Conservation (phyloP, 2,888 invertebrate species). For the Epinotia nisella region DNA sequence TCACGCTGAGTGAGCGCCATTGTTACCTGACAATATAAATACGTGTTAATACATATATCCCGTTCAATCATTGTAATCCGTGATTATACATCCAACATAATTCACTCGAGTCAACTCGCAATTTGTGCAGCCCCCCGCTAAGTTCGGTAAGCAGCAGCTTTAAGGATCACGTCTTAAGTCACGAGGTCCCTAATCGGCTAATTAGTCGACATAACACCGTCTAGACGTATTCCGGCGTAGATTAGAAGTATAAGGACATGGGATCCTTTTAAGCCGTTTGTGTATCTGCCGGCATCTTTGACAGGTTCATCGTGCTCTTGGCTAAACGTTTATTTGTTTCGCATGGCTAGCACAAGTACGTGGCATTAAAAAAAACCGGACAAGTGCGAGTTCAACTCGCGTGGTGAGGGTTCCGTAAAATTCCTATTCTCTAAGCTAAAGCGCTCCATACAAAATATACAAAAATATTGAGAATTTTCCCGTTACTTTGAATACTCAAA, state of each 20-base stretch:
- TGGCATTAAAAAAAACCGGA: no score
- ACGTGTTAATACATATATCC: background rate
- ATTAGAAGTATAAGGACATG: slow-evolving; percentile 49
- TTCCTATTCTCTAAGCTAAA: no score
- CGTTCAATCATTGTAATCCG: slow-evolving; percentile 14
- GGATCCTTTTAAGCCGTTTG: slow-evolving; percentile 20
- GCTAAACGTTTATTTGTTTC: background rate
- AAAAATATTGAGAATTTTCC: no score
- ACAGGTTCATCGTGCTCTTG: background rate
- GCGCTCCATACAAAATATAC: no score
- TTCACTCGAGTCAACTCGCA: slow-evolving; percentile 6
- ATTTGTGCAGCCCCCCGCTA: slow-evolving; percentile 23
- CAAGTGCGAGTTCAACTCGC: no score
- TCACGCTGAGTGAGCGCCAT: no score
- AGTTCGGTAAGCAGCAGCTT: slow-evolving; percentile 31
- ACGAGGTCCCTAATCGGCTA: slow-evolving; percentile 60
- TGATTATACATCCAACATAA: slow-evolving; percentile 22
- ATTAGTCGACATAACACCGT: slow-evolving; percentile 63
- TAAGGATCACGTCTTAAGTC: slow-evolving; percentile 32
- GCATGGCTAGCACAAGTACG: background rate
- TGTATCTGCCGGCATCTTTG: background rate
- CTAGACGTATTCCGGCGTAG: slow-evolving; percentile 65
- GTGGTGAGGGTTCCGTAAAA: no score
- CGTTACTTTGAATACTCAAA: no score
- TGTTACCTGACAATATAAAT: slow-evolving; percentile 8